phyloP scores from a whole-genome alignment of 2,113 vertebrate species.

The Phaethornis superciliosus region DNA sequence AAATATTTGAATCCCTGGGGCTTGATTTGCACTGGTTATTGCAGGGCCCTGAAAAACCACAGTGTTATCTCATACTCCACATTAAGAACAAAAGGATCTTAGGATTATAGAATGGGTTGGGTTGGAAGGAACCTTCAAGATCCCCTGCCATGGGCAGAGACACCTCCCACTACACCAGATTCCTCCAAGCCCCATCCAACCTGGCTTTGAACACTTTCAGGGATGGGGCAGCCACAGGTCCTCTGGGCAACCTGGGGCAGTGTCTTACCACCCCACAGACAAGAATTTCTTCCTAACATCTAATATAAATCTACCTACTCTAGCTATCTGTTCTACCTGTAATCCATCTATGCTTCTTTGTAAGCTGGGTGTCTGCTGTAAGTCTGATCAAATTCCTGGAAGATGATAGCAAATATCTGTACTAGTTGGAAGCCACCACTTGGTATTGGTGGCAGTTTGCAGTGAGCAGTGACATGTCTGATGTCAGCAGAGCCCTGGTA shows the following conservation, averaged over 20 bases:
- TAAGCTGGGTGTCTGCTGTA: neutral
- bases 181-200: too few species aligned
- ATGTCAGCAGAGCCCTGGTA: neutral
- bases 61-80: neutral
- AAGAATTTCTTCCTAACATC: too few species aligned
- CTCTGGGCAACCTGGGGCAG: too few species aligned
- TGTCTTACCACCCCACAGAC: too few species aligned
- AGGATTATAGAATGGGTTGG: too few species aligned
- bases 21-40: neutral
- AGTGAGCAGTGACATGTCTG: accelerated
- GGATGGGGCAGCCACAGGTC: too few species aligned
- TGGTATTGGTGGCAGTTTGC: neutral
- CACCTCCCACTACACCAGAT: too few species aligned
- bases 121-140: too few species aligned
- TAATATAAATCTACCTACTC: too few species aligned
- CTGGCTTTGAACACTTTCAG: too few species aligned
- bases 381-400: neutral
- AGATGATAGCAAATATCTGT: neutral
- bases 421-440: neutral
- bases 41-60: neutral
- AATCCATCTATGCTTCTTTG: neutral
- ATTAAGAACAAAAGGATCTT: neutral
- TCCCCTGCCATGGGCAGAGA: too few species aligned
- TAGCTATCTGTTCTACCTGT: too few species aligned
- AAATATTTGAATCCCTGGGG: neutral